A percentile compares a stretch with the other conserved stretches of the same genome.
Conservation (phyloP, 2,797 vertebrate species). For the Peromyscus aztecus region DNA sequence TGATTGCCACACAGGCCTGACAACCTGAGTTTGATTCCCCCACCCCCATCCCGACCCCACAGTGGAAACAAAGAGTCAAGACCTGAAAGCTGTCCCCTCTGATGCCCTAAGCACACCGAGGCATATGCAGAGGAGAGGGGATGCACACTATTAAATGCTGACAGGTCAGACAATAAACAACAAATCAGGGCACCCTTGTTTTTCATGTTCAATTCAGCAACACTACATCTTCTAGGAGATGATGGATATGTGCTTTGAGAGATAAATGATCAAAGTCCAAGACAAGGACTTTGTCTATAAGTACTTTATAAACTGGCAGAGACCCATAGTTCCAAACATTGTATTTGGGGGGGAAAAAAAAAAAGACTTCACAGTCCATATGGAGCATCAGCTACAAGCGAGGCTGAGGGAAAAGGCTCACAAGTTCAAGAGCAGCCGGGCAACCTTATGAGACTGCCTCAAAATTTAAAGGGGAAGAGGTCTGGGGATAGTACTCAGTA, state of each 20-base stretch:
- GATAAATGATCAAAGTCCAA: background rate
- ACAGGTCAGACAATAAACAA: background rate
- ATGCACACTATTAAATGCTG: background rate
- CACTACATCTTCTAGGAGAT: background rate
- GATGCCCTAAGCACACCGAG: background rate
- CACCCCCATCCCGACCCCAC: background rate
- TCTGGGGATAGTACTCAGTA: no score
- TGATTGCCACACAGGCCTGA: background rate
- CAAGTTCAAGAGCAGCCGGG: background rate
- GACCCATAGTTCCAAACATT: background rate
- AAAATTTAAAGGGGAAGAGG: background rate
- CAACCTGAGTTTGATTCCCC: background rate
- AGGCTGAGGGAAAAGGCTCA: background rate
- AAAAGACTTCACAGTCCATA: background rate
- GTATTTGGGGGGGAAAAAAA: background rate
- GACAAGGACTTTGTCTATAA: background rate
- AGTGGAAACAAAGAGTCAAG: background rate
- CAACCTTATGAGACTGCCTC: background rate
- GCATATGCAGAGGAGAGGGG: no score
- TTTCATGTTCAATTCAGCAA: constrained; percentile 13
- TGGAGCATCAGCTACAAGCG: background rate
- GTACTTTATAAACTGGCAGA: constrained; percentile 11
- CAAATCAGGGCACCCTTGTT: background rate
- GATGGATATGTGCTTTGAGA: background rate
- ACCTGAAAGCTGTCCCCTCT: background rate